Percentiles rank a stretch among this genome's conserved stretches.
phyloP scores from a whole-genome alignment of 2,888 invertebrate genomes.

The Parascotia fuliginaria region DNA sequence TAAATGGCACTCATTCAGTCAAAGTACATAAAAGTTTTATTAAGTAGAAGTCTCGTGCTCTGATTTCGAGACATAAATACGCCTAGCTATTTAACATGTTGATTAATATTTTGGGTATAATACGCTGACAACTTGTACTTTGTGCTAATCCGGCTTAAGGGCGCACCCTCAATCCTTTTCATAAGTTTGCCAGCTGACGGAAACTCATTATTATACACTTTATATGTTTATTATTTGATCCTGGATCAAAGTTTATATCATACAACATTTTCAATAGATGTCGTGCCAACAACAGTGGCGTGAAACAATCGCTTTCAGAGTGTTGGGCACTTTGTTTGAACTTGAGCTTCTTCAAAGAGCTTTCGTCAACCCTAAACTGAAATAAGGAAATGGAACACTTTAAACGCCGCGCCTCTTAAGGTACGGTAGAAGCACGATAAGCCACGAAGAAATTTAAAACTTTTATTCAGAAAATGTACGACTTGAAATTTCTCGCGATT shows the following conservation, averaged over 20 bases:
- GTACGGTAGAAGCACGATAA: neutral
- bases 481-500: neutral
- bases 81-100: too few relatives aligned
- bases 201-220: neutral
- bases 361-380: slow-evolving; percentile 6
- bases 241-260: slow-evolving; percentile 4
- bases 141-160: neutral
- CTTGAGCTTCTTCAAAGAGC: slow-evolving; percentile 11
- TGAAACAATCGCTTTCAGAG: slow-evolving; percentile 3
- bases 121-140: neutral
- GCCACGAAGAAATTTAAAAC: slow-evolving; percentile 4
- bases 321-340: slow-evolving; percentile 8
- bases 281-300: neutral
- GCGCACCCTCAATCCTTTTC: neutral
- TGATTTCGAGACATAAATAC: too few relatives aligned
- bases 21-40: too few relatives aligned
- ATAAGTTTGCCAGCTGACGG: neutral
- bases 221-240: neutral
- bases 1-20: too few relatives aligned
- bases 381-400: slow-evolving; percentile 20
- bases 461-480: slow-evolving; percentile 1
- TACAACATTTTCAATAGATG: slow-evolving; percentile 7
- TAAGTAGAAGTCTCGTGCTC: too few relatives aligned
- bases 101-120: too few relatives aligned
- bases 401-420: slow-evolving; percentile 7